Evolutionary conservation across 2,113 vertebrate species (phyloP).

Genomic region (Corythaixoides concolor): DNA sequence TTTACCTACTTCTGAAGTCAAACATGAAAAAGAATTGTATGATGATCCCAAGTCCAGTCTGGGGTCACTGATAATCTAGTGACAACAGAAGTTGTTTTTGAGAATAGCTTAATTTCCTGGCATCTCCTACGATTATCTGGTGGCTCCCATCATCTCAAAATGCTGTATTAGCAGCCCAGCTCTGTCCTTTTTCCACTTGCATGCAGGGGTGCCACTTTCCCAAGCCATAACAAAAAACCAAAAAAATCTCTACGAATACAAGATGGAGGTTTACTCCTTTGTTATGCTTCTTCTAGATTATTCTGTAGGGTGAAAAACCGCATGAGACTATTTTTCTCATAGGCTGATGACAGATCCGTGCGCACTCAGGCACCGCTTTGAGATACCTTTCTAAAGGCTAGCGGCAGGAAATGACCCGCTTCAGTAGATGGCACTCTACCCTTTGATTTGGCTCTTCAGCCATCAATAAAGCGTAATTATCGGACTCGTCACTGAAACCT

Average conservation of each 20-base stretch:
- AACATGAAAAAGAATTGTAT: background rate
- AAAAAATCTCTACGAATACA: background rate
- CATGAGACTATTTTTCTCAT: background rate
- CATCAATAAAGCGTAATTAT: fast-evolving
- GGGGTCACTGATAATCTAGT: background rate
- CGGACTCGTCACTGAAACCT: too few relatives aligned
- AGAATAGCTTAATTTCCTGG: background rate
- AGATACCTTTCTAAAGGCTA: background rate
- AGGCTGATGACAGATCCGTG: fast-evolving
- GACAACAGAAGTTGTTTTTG: background rate
- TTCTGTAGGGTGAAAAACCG: background rate
- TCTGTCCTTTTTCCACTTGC: background rate
- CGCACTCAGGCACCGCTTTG: background rate
- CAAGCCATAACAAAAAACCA: background rate
- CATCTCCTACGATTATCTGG: background rate
- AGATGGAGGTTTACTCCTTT: background rate
- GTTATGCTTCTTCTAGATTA: background rate
- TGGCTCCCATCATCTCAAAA: background rate
- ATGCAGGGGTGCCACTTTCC: fast-evolving
- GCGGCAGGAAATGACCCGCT: background rate
- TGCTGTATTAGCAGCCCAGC: too few relatives aligned
- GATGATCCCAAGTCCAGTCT: background rate
- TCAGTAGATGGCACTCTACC: constrained; percentile 14
- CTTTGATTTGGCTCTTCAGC: background rate
- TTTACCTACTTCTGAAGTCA: background rate